These are phyloP conservation scores for Hofmannophila pseudospretella DNA, from an alignment of 2,888 invertebrate species.

Conservation along the genomic window DNA sequence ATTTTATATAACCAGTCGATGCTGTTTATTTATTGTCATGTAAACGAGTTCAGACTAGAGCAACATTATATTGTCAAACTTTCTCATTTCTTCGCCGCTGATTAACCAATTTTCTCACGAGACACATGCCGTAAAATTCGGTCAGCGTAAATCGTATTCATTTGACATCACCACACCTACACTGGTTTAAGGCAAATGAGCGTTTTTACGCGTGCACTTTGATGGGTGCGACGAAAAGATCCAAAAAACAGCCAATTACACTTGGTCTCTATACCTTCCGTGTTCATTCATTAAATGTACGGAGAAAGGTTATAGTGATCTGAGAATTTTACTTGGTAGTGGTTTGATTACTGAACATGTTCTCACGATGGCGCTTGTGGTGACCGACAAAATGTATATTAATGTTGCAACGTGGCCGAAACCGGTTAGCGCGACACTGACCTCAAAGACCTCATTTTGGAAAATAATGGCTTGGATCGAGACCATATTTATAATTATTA, in stretches of 20 bases:
- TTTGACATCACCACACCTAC: slow-evolving; percentile 46
- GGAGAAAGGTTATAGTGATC: slow-evolving; percentile 18
- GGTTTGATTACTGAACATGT: slow-evolving; percentile 41
- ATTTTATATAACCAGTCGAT: too few species aligned
- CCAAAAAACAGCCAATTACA: slow-evolving; percentile 18
- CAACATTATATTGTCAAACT: slow-evolving; percentile 28
- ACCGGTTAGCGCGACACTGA: slow-evolving; percentile 52
- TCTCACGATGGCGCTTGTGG: slow-evolving; percentile 72
- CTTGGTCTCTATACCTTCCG: slow-evolving; percentile 11
- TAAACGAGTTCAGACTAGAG: slow-evolving; percentile 1
- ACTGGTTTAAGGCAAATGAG: slow-evolving; percentile 53
- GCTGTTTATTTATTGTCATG: too few species aligned
- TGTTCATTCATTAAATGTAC: slow-evolving; percentile 17
- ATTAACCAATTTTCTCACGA: slow-evolving; percentile 60
- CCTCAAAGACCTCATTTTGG: slow-evolving; percentile 43
- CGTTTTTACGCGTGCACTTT: slow-evolving; percentile 51
- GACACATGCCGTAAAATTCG: slow-evolving; percentile 50
- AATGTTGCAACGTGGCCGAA: slow-evolving; percentile 50
- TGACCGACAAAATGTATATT: slow-evolving; percentile 46
- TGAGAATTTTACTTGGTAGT: slow-evolving; percentile 35
- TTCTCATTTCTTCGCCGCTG: slow-evolving; percentile 39
- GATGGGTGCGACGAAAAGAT: slow-evolving; percentile 45
- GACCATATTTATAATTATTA: slow-evolving; percentile 6
- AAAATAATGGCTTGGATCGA: slow-evolving; percentile 38
- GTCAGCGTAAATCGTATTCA: slow-evolving; percentile 61